These are phyloP conservation scores for Aviceda cuculoides DNA, from an alignment of 2,797 vertebrate genomes.

Conservation along the genomic window DNA sequence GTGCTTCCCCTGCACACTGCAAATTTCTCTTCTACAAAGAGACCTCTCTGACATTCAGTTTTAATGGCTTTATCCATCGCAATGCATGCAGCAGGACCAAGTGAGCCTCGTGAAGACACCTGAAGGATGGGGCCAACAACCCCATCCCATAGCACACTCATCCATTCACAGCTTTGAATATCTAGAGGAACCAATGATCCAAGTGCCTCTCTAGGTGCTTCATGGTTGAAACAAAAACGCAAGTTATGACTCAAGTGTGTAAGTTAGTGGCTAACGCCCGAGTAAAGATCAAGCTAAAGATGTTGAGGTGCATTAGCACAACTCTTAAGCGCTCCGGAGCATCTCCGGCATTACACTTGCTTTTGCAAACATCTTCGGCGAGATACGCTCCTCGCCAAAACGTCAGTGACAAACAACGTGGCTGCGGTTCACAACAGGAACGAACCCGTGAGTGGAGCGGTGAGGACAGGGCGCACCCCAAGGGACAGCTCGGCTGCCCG, in stretches of 20 bases:
- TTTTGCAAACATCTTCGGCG: not conserved
- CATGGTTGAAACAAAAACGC: not conserved
- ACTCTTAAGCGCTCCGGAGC: not conserved
- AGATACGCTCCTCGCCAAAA: not conserved
- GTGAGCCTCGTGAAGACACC: not conserved
- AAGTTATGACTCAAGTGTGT: not conserved
- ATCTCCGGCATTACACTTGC: not conserved
- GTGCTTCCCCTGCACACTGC: not conserved
- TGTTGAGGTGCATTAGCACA: not conserved
- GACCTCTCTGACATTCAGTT: not conserved
- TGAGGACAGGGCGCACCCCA: not conserved
- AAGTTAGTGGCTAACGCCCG: fast-evolving
- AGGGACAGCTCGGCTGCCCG: not conserved
- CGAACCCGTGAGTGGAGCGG: no score
- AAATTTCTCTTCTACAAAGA: not conserved
- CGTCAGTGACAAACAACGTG: not conserved
- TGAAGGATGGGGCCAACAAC: not conserved
- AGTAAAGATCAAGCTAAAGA: not conserved
- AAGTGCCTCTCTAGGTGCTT: not conserved
- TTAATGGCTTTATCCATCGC: not conserved
- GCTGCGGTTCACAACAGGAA: not conserved
- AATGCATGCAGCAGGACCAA: not conserved
- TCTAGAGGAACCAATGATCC: not conserved
- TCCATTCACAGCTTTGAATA: not conserved
- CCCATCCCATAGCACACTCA: not conserved